Percentiles rank a stretch among this genome's conserved stretches.
Evolutionary conservation across 1,140 invertebrate genomes (phyloP).

Genomic region (Scaptomyza hsui): DNA sequence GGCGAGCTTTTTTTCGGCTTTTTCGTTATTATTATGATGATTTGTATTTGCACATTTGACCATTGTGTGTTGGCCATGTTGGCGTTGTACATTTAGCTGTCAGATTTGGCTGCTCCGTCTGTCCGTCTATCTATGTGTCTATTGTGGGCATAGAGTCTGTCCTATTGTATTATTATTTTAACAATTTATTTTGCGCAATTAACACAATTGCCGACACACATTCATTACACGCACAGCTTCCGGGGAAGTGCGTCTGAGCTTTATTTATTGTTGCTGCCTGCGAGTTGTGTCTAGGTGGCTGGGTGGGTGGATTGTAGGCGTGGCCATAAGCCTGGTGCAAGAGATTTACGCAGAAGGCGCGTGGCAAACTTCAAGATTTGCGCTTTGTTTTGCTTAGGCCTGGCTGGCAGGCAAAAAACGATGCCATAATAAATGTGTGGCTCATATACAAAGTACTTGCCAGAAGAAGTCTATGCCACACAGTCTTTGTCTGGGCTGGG

Average conservation of each 20-base stretch:
- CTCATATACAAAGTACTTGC: slow-evolving; percentile 28
- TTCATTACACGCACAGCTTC: slow-evolving; percentile 73
- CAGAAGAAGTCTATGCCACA: slow-evolving; percentile 8
- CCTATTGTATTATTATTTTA: slow-evolving; percentile 73
- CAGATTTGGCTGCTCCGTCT: slow-evolving; percentile 33
- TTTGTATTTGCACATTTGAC: slow-evolving; percentile 29
- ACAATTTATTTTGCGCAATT: slow-evolving; percentile 82
- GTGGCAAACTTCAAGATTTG: slow-evolving; percentile 73
- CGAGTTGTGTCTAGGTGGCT: not conserved
- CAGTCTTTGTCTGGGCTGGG: not conserved
- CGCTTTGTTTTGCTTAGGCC: slow-evolving; percentile 13
- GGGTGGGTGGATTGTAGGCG: not conserved
- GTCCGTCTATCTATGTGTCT: not conserved
- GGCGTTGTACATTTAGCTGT: slow-evolving; percentile 29
- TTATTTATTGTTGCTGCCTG: slow-evolving; percentile 66
- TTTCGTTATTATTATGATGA: slow-evolving; percentile 46
- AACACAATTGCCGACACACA: slow-evolving; percentile 81
- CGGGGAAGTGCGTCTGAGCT: slow-evolving; percentile 70
- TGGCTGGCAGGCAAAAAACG: slow-evolving; percentile 52
- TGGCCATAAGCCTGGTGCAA: slow-evolving; percentile 51
- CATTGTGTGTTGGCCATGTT: slow-evolving; percentile 23
- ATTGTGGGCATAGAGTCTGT: slow-evolving; percentile 2
- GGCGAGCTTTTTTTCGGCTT: slow-evolving; percentile 3
- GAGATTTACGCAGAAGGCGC: slow-evolving; percentile 73
- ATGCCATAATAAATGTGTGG: slow-evolving; percentile 67